Percentiles rank a stretch among this genome's conserved stretches.
These are phyloP conservation scores for Cotesia congregata DNA, from an alignment of 2,888 invertebrate genomes.

Conservation along the genomic window DNA sequence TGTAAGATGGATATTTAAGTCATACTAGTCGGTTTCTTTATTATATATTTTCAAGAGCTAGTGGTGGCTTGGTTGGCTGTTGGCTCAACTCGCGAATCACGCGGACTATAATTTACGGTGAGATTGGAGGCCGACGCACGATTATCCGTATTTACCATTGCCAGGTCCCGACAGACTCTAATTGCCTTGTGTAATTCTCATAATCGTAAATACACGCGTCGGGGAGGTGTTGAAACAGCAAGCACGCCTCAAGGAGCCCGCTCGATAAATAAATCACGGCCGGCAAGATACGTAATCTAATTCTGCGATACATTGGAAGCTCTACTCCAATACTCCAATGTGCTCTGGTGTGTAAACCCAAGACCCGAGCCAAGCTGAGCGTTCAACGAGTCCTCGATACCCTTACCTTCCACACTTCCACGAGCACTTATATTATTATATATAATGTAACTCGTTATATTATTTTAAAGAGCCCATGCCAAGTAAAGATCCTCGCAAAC, in stretches of 20 bases:
- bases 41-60: neutral
- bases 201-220: conserved; percentile 64
- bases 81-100: conserved; percentile 35
- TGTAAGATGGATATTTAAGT: neutral
- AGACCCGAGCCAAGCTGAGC: neutral
- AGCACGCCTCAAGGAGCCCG: conserved; percentile 55
- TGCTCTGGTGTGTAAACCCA: too few relatives aligned
- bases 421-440: neutral
- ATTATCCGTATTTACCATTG: conserved; percentile 59
- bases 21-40: conserved; percentile 24
- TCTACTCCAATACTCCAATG: conserved; percentile 12
- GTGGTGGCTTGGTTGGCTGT: neutral
- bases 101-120: conserved; percentile 54
- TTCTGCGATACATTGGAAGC: conserved; percentile 55
- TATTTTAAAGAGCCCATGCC: neutral
- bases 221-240: conserved; percentile 61
- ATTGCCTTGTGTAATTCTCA: conserved; percentile 64
- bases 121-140: conserved; percentile 52
- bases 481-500: neutral
- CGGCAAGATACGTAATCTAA: conserved; percentile 62
- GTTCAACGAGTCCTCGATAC: neutral
- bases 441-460: conserved; percentile 15
- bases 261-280: conserved; percentile 64
- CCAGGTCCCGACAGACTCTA: conserved; percentile 53
- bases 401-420: neutral